Evolutionary conservation across 2,888 invertebrate genomes (phyloP).

Genomic region (Tinea trinotella): DNA sequence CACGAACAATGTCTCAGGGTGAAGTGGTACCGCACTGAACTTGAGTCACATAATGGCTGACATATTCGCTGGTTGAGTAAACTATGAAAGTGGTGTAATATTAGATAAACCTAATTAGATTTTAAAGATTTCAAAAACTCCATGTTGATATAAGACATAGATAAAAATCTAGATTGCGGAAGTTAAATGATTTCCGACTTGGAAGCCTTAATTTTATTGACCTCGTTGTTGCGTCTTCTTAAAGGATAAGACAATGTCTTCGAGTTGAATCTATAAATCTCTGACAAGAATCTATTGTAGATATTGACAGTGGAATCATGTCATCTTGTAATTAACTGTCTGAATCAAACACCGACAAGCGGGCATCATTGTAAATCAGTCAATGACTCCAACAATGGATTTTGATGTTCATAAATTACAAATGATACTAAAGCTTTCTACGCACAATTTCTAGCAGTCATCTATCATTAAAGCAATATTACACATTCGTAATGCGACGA

Average conservation of each 20-base stretch:
- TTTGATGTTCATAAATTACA: constrained; percentile 49
- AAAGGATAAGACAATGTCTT: constrained; percentile 6
- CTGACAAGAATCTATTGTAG: constrained; percentile 16
- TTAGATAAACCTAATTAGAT: neutral
- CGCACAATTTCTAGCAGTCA: constrained; percentile 24
- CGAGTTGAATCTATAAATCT: constrained; percentile 14
- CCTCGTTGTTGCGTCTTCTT: constrained; percentile 9
- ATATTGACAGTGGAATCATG: constrained; percentile 16
- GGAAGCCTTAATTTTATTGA: neutral
- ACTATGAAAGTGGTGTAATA: neutral
- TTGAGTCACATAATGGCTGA: neutral
- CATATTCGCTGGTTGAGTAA: neutral
- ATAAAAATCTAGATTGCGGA: constrained; percentile 10
- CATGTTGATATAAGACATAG: neutral
- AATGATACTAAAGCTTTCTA: constrained; percentile 53
- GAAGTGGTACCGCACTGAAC: constrained; percentile 2
- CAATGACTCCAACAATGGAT: constrained; percentile 46
- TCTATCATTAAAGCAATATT: constrained; percentile 55
- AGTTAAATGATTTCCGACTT: constrained; percentile 2
- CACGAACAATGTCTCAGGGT: constrained; percentile 29
- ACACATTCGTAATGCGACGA: constrained; percentile 47
- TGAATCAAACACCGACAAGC: constrained; percentile 18
- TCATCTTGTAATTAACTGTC: constrained; percentile 17
- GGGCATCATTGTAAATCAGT: constrained; percentile 48
- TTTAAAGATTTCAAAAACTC: constrained; percentile 3